These are phyloP conservation scores for Stigmatopora argus DNA, from an alignment of 2,113 vertebrate species.

Conservation along the genomic window DNA sequence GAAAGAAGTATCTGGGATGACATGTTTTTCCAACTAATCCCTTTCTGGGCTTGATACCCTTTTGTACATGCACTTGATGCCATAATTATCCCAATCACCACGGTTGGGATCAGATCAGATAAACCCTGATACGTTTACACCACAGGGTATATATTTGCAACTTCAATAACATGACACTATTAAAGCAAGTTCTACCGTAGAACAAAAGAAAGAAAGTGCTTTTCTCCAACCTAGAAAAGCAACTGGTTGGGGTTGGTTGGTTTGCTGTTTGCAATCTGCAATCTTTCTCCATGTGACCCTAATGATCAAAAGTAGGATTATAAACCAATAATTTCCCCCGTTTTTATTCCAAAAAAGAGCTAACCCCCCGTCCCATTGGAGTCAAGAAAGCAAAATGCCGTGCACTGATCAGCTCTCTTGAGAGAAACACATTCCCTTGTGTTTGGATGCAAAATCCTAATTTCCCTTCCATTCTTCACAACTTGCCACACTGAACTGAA, in stretches of 20 bases:
- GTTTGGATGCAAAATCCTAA: constrained; percentile 66
- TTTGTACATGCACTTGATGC: constrained; percentile 23
- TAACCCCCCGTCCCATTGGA: constrained; percentile 79
- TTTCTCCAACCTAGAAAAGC: background rate
- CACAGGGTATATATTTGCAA: background rate
- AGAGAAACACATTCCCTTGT: constrained; percentile 66
- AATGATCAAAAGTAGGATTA: constrained; percentile 77
- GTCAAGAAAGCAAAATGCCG: constrained; percentile 77
- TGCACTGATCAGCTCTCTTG: constrained; percentile 80
- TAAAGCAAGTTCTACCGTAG: background rate
- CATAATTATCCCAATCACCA: background rate
- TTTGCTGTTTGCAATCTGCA: constrained; percentile 41
- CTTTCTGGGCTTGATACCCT: constrained; percentile 51
- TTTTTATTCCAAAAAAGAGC: constrained; percentile 70
- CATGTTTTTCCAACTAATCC: constrained; percentile 56
- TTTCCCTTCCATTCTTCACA: constrained; percentile 54
- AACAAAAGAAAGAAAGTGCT: background rate
- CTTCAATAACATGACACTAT: background rate
- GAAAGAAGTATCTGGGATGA: constrained; percentile 57
- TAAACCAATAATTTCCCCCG: constrained; percentile 7
- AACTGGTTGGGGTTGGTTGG: background rate
- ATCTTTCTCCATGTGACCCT: constrained; percentile 63
- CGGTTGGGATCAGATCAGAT: constrained; percentile 6
- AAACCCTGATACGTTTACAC: background rate
- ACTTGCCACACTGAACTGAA: constrained; percentile 66